phyloP scores from a whole-genome alignment of 2,797 vertebrate genomes.

The Myripristis jacobus region DNA sequence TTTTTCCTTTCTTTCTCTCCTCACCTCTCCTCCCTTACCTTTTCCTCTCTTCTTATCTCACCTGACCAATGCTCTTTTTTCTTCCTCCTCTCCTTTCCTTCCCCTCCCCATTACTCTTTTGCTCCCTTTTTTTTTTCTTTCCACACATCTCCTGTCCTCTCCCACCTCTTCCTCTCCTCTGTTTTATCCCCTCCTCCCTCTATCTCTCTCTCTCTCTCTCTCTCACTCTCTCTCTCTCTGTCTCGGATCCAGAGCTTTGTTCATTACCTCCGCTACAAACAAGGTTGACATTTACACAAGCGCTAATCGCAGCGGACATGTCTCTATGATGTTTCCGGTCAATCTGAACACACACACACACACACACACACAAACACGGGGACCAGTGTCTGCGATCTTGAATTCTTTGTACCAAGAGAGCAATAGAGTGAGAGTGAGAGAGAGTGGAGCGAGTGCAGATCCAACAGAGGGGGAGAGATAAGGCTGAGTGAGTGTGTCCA shows the following conservation, averaged over 20 bases:
- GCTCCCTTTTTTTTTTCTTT: neutral
- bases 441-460: neutral
- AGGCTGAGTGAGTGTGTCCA: neutral
- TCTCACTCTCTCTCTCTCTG: constrained; percentile 1
- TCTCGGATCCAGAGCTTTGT: constrained; percentile 48
- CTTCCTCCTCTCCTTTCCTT: no score
- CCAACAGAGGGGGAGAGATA: neutral
- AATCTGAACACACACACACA: constrained; percentile 29
- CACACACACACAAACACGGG: constrained; percentile 19
- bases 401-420: no score
- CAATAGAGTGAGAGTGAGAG: neutral
- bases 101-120: constrained; percentile 16
- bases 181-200: neutral
- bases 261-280: constrained; percentile 69
- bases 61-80: neutral
- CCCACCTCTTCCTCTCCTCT: constrained; percentile 10
- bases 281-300: constrained; percentile 75
- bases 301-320: constrained; percentile 68
- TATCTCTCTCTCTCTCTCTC: neutral
- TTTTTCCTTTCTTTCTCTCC: neutral
- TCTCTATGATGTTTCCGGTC: constrained; percentile 66
- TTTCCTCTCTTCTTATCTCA: neutral
- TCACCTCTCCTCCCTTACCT: neutral
- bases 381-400: neutral
- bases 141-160: no score